Percentiles rank a stretch among this genome's conserved stretches.
These are phyloP conservation scores for Peromyscus maniculatus DNA, from an alignment of 2,113 vertebrate species.

Conservation along the genomic window DNA sequence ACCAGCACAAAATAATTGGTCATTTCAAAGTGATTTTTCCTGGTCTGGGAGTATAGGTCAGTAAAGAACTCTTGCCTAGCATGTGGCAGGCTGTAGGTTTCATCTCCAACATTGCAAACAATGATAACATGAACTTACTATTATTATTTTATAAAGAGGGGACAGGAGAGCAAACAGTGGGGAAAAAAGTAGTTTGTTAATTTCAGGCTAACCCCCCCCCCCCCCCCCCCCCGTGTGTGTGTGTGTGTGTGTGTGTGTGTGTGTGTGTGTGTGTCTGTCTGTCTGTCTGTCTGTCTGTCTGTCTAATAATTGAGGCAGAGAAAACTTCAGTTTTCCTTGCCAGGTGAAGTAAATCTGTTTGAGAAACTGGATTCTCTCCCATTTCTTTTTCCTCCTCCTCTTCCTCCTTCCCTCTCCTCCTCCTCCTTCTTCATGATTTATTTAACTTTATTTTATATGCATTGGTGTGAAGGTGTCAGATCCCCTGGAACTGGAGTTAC, in stretches of 20 bases:
- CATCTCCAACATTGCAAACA: background rate
- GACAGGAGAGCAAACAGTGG: background rate
- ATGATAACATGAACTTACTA: background rate
- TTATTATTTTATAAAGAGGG: background rate
- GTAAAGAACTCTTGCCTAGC: background rate
- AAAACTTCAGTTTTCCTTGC: background rate
- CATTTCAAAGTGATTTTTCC: conserved; percentile 4
- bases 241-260: background rate
- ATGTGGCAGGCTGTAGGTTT: background rate
- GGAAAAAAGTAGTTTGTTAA: background rate
- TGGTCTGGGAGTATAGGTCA: background rate
- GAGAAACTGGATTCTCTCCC: background rate
- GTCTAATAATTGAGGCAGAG: background rate
- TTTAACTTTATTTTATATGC: background rate
- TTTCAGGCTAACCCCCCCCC: background rate
- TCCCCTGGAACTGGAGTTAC: background rate
- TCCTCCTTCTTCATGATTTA: background rate
- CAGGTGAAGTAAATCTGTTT: background rate
- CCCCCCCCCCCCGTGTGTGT: no score
- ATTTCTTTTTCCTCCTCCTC: no score
- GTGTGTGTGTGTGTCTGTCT: background rate
- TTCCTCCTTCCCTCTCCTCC: no score
- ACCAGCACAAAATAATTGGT: background rate
- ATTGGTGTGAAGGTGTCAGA: background rate
- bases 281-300: background rate